A percentile compares a stretch with the other conserved stretches of the same genome.
These are phyloP conservation scores for Trachurus trachurus DNA, from an alignment of 2,797 vertebrate species.

Conservation along the genomic window DNA sequence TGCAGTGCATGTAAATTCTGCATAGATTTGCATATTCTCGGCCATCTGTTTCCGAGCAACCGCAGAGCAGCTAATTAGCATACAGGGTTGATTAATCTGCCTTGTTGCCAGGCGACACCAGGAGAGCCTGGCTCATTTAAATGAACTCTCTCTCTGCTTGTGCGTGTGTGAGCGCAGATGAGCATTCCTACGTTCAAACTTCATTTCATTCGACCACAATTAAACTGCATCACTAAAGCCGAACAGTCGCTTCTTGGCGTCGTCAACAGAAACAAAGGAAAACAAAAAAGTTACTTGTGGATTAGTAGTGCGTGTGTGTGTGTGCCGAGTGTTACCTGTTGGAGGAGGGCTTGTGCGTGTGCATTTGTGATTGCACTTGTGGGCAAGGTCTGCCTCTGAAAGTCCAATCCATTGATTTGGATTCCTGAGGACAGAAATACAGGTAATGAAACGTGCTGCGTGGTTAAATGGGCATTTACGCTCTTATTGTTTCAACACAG, in stretches of 20 bases:
- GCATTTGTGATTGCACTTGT: conserved; percentile 96
- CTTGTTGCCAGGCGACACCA: conserved; percentile 85
- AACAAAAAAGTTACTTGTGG: conserved; percentile 6
- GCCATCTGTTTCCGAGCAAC: conserved; percentile 99
- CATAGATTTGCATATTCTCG: conserved; percentile 99
- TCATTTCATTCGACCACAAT: conserved; percentile 27
- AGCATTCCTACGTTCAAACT: conserved; percentile 66
- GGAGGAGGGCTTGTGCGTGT: conserved; percentile 98
- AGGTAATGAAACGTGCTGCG: conserved; percentile 26
- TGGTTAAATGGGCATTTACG: neutral
- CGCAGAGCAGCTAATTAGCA: conserved; percentile 97
- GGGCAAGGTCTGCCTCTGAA: conserved; percentile 95
- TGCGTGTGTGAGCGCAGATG: conserved; percentile 55
- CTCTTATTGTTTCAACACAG: neutral
- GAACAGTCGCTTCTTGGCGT: neutral
- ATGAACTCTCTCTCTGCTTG: conserved; percentile 71
- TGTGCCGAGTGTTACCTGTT: conserved; percentile 90
- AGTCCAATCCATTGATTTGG: conserved; percentile 98
- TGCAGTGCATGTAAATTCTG: conserved; percentile 97
- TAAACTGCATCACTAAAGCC: neutral
- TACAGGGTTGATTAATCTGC: conserved; percentile 97
- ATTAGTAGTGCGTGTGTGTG: neutral
- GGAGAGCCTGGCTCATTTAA: conserved; percentile 80
- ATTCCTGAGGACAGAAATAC: conserved; percentile 88
- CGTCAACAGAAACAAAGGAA: conserved; percentile 19